Base-by-base conservation (phyloP, 1,140 invertebrate genomes). In the Coboldia fuscipes region DNA sequence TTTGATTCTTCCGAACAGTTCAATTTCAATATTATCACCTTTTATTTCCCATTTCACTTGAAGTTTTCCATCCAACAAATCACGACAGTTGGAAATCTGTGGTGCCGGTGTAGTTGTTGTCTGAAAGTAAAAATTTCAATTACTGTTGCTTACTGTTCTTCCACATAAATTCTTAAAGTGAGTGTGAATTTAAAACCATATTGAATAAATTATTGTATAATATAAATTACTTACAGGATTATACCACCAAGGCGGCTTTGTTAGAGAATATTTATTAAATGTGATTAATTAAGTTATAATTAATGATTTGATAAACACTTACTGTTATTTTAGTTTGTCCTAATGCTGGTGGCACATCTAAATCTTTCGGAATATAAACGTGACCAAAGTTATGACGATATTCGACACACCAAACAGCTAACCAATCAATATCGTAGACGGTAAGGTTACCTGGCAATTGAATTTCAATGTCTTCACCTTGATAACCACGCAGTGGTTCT, bases 311-410 rank as follows among this genome's bases (percentile, higher is more conserved):
- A n/a, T n/a, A n/a, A 14, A 23, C 33, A 65, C 67, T 76, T 66
- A 85, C 81, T 55, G 79, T 81, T 32, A 84, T 82, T 58, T 84
- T 83, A 1, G 81, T 86, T 51, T 86, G 81, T 18, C 80, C 81
- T 34, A 88, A 54, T 2, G 81, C 79, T 0, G 85, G 85, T 0
- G 86, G 86, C 3, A 93, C 81, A 44, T 89, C 81, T 36, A 90
- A 51, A 44, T 84, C 77, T 48, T 81, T 76, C 0, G 86, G 85
- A 35, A 93, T 83, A 39, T 72, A 62, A 2, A 90, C 83, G 41
- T 89, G 80, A 0, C 86, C 86, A 45, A 89, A 90, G 59, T 90
- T 90, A 43, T 89, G 80, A 20, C 71, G 61, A 50, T 80, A 83
- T 49, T 75, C 62, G 7, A 84, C 72, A 48, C 81, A 85, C 81